Evolutionary conservation across 2,797 vertebrate species (phyloP).

Genomic region (Acanthurus lineatus): DNA sequence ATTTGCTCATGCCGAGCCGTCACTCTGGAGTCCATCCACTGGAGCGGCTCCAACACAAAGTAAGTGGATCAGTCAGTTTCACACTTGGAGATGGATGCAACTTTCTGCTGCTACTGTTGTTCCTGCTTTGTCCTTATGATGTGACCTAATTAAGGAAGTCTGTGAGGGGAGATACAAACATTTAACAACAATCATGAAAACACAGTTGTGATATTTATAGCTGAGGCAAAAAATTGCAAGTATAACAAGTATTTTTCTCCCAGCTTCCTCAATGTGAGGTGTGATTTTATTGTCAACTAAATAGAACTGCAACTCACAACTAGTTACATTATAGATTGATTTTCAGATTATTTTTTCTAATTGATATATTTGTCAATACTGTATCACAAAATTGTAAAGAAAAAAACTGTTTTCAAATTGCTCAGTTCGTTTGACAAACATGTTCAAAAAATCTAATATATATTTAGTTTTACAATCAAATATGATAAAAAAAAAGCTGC

Average conservation of each 20-base stretch:
- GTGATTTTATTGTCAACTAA: neutral
- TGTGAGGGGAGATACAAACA: neutral
- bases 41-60: constrained; percentile 86
- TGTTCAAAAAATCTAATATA: too few relatives aligned
- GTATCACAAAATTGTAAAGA: neutral
- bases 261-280: neutral
- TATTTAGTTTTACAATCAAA: too few relatives aligned
- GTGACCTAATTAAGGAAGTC: neutral
- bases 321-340: neutral
- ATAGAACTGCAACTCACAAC: neutral
- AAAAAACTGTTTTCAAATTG: neutral
- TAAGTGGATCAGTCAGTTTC: constrained; percentile 65
- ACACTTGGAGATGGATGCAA: neutral
- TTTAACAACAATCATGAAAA: neutral
- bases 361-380: neutral
- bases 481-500: neutral
- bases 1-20: constrained; percentile 70
- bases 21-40: constrained; percentile 84
- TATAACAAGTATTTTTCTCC: neutral
- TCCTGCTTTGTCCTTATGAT: neutral
- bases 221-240: neutral
- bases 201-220: neutral
- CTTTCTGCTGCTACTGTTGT: constrained; percentile 7
- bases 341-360: neutral
- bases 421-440: neutral